Conservation (phyloP, 1,140 invertebrate genomes). For the Oedothorax gibbosus region DNA sequence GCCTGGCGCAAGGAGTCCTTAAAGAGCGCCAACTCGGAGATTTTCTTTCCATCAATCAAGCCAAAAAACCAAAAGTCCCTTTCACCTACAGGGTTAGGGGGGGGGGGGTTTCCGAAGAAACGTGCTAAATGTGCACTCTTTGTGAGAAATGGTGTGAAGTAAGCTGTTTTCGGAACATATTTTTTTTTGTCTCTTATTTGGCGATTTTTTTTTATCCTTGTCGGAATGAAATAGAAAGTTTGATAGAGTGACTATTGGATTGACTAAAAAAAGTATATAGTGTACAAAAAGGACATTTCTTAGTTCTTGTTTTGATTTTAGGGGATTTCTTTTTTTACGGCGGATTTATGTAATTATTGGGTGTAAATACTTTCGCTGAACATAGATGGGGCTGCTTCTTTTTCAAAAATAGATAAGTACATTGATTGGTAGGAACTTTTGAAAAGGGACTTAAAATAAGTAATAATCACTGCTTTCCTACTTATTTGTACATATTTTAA, state of each 20-base stretch:
- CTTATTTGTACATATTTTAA: too few species aligned
- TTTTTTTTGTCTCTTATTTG: background rate
- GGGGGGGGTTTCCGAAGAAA: background rate
- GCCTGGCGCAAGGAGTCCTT: background rate
- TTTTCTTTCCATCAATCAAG: conserved; percentile 15
- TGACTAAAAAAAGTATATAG: too few species aligned
- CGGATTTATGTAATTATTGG: too few species aligned
- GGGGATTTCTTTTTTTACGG: too few species aligned
- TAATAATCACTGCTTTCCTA: too few species aligned
- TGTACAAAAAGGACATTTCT: too few species aligned
- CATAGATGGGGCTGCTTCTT: too few species aligned
- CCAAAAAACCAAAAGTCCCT: conserved; percentile 9
- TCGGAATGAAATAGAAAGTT: conserved; percentile 2
- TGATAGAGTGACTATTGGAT: background rate
- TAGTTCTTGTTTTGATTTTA: too few species aligned
- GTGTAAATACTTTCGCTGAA: too few species aligned
- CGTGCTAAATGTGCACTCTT: conserved; percentile 23
- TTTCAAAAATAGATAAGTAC: too few species aligned
- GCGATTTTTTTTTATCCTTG: background rate
- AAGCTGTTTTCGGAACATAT: conserved; percentile 20
- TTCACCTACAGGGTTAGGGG: conserved; percentile 5
- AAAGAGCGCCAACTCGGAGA: conserved; percentile 20
- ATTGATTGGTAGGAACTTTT: too few species aligned
- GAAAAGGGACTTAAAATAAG: too few species aligned
- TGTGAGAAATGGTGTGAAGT: conserved; percentile 21